Conservation (phyloP, 2,888 invertebrate genomes). For the Lasioglossum pauxillum region DNA sequence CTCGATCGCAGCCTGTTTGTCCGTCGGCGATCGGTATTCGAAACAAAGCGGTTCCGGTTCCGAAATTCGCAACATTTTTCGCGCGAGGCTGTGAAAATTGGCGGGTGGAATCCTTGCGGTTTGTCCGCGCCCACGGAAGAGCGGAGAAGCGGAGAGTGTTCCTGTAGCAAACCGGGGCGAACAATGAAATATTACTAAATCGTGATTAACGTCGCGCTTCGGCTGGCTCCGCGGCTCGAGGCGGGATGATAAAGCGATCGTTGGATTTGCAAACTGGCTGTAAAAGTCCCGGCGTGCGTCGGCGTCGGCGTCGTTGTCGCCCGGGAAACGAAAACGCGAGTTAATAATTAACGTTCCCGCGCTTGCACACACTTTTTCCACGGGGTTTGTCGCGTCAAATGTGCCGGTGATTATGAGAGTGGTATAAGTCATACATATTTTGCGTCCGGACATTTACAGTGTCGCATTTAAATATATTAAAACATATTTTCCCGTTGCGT, state of each 20-base stretch:
- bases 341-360: slow-evolving; percentile 40
- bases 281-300: background rate
- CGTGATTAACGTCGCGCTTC: slow-evolving; percentile 12
- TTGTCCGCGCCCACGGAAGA: background rate
- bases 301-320: background rate
- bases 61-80: background rate
- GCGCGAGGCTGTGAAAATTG: background rate
- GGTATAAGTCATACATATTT: background rate
- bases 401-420: background rate
- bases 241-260: slow-evolving; percentile 6
- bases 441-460: background rate
- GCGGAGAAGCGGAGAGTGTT: background rate
- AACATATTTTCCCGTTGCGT: background rate
- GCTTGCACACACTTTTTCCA: background rate
- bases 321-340: slow-evolving; percentile 6
- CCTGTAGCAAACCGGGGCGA: background rate
- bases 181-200: slow-evolving; percentile 41
- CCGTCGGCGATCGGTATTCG: background rate
- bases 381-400: slow-evolving; percentile 14
- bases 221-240: background rate
- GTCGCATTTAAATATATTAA: background rate
- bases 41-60: background rate
- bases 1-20: background rate
- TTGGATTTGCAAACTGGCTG: background rate
- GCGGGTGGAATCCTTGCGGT: background rate